Conservation (phyloP, 2,113 vertebrate genomes). For the Engraulis encrasicolus region DNA sequence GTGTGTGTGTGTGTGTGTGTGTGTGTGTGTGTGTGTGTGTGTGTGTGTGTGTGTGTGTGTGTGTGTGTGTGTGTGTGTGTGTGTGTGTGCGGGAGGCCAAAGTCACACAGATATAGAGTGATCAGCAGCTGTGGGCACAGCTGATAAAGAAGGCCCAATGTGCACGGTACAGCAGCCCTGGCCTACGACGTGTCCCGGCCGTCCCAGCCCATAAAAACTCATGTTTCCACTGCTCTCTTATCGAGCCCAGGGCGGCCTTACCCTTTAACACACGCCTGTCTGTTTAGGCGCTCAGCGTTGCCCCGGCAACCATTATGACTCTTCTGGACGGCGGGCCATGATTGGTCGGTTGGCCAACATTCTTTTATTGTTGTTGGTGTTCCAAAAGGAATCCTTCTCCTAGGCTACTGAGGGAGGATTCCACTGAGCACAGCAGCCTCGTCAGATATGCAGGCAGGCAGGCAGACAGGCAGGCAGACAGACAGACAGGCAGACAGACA, state of each 20-base stretch:
- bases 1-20: too few species aligned
- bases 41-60: too few species aligned
- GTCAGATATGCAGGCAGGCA: too few species aligned
- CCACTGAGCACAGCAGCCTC: neutral
- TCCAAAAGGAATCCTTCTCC: neutral
- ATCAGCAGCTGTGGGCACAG: neutral
- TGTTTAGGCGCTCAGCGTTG: neutral
- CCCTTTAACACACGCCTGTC: too few species aligned
- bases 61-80: too few species aligned
- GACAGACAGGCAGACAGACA: neutral
- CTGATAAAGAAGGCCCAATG: constrained; percentile 10
- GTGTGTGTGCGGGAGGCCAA: neutral
- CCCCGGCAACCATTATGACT: neutral
- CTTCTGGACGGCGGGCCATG: neutral
- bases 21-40: too few species aligned
- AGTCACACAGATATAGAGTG: neutral
- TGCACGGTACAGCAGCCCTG: too few species aligned
- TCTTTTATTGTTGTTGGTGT: neutral
- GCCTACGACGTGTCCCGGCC: neutral
- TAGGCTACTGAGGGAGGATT: neutral
- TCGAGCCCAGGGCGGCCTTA: neutral
- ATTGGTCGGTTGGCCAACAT: neutral
- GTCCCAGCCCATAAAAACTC: neutral
- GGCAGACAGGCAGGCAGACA: neutral
- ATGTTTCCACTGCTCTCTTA: neutral